Conservation (phyloP, 2,113 vertebrate genomes). For the Hippocampus abdominalis region DNA sequence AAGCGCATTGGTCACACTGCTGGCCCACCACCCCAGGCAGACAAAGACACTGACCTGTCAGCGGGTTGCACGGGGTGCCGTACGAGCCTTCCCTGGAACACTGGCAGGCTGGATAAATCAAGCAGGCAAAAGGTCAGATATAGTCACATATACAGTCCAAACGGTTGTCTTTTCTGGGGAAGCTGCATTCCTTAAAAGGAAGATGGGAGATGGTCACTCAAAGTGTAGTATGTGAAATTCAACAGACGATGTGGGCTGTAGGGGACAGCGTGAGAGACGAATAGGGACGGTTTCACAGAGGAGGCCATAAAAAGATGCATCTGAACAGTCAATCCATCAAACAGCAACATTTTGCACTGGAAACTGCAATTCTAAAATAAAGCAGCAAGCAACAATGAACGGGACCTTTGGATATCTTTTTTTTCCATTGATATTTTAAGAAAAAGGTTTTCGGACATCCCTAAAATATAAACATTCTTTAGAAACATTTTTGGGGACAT, state of each 20-base stretch:
- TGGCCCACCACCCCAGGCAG: conserved; percentile 71
- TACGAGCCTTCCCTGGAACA: conserved; percentile 77
- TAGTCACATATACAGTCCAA: background rate
- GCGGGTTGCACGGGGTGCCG: conserved; percentile 60
- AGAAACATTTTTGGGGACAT: too few species aligned
- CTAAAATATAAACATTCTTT: too few species aligned
- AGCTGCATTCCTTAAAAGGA: conserved; percentile 31
- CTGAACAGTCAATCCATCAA: conserved; percentile 31
- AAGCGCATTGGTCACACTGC: conserved; percentile 78
- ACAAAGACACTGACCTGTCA: conserved; percentile 80
- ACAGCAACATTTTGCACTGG: conserved; percentile 28
- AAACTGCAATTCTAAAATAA: too few species aligned
- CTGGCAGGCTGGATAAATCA: conserved; percentile 72
- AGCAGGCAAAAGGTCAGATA: conserved; percentile 4
- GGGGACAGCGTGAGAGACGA: conserved; percentile 38
- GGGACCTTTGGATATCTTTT: too few species aligned
- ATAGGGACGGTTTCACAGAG: conserved; percentile 11
- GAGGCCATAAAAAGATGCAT: conserved; percentile 20
- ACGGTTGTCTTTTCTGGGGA: conserved; percentile 30
- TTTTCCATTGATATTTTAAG: too few species aligned
- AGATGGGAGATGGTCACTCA: conserved; percentile 25
- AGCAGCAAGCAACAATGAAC: too few species aligned
- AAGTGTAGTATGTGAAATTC: conserved; percentile 14
- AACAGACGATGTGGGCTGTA: conserved; percentile 12
- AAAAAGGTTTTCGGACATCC: too few species aligned